Evolutionary conservation across 2,113 vertebrate genomes (phyloP), one percentile per base, ranked within the genome.

Genomic region (Urocolius indicus): DNA sequence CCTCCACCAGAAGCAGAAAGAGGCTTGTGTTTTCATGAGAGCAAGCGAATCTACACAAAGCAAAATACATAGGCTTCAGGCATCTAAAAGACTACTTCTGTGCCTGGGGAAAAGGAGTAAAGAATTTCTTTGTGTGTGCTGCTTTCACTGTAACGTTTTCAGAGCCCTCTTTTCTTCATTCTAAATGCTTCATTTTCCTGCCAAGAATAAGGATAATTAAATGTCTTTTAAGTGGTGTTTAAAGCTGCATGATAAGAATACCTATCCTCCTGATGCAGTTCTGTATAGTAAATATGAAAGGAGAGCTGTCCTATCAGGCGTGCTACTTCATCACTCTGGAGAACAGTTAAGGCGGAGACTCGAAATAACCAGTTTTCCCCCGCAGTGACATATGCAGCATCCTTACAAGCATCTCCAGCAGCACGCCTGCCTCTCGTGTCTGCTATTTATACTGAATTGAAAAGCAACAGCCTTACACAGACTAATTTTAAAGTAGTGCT

Each of bases 131-230:
- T 87, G 83, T 95, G 46, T 74, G 61, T 75, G 49, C 76, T 81
- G 86, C 69, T 83, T 93, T 94, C 93, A 84, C 45, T 61, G 57
- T 49, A 84, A 68, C 48, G 36, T 96, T 94, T 96, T 88, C 76
- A 82, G 76, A 94, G 52, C 48, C 46, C 32, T 89, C 43, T 96
- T 89, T 95, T 85, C 54, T 34, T 86, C 91, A 73, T 26, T 54
- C 90, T 89, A 77, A 93, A 77, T 80, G 76, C 69, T 68, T 93
- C 75, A 91, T 84, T 83, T 82, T 74, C 78, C 66, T 96, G 94
- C 90, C 93, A 94, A 92, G 86, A 87, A 80, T 87, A 89, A 91
- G 74, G 68, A 84, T 90, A 93, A 95, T 93, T 94, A 91, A 87
- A 94, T 43, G 38, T 77, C 27, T 46, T 88, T 84, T 86, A 93